Conservation (phyloP, 2,797 vertebrate genomes). For the Eulemur albifrons region DNA sequence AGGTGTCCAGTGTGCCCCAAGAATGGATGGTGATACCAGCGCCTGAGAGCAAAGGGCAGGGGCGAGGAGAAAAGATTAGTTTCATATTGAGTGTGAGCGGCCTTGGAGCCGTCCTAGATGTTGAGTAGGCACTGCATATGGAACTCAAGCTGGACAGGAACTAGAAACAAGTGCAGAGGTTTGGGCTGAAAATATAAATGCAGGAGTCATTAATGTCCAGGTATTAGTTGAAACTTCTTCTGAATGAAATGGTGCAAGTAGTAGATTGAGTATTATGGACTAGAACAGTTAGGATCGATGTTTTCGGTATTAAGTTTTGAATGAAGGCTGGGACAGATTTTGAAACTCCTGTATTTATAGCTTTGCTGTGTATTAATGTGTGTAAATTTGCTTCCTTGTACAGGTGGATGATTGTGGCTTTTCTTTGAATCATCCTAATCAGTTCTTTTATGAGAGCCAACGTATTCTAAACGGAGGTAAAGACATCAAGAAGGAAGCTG, state of each 20-base stretch:
- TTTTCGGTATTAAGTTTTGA: neutral
- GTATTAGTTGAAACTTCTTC: neutral
- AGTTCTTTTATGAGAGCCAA: slow-evolving; percentile 97
- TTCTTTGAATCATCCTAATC: slow-evolving; percentile 97
- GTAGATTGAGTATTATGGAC: neutral
- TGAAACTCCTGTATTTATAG: neutral
- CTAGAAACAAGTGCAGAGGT: neutral
- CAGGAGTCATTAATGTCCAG: neutral
- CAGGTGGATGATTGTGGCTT: slow-evolving; percentile 93
- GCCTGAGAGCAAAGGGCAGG: neutral
- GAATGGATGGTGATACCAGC: too few species aligned
- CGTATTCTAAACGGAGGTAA: slow-evolving; percentile 87
- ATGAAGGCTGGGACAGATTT: neutral
- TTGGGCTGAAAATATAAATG: neutral
- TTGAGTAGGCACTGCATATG: neutral
- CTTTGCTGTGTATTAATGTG: neutral
- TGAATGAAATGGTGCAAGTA: neutral
- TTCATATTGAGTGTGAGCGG: neutral
- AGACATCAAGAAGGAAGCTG: slow-evolving; percentile 89
- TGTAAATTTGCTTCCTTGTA: slow-evolving; percentile 53
- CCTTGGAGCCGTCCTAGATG: neutral
- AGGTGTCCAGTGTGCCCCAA: neutral
- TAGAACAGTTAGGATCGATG: neutral
- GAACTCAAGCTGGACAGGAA: neutral
- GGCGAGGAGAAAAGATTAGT: neutral